A percentile compares a stretch with the other conserved stretches of the same genome.
Evolutionary conservation across 2,113 vertebrate genomes (phyloP).

Genomic region (Melanocharis versteri): DNA sequence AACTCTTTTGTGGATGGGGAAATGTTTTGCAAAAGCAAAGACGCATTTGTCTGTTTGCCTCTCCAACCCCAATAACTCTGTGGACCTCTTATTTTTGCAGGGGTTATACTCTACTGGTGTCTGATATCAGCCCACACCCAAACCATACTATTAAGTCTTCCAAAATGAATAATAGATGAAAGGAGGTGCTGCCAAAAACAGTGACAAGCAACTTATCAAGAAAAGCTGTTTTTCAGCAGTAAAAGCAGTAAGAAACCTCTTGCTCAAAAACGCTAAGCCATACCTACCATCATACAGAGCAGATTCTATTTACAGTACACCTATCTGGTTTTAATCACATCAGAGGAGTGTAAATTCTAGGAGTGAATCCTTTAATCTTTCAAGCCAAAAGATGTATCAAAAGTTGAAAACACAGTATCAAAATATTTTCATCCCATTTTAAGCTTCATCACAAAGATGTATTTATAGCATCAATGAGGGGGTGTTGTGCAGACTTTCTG

Average conservation of each 20-base stretch:
- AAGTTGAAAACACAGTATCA: conserved; percentile 56
- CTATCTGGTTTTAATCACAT: conserved; percentile 65
- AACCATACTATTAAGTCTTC: conserved; percentile 62
- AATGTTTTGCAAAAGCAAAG: background rate
- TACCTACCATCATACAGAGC: conserved; percentile 31
- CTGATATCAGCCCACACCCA: conserved; percentile 57
- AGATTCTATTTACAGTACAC: conserved; percentile 63
- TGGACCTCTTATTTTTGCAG: background rate
- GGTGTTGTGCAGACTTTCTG: background rate
- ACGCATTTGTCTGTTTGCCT: background rate
- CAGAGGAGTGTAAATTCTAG: conserved; percentile 51
- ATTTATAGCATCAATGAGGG: conserved; percentile 35
- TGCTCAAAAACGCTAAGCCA: conserved; percentile 59
- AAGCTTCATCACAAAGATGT: conserved; percentile 38
- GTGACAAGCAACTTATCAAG: conserved; percentile 71
- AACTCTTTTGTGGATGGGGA: background rate
- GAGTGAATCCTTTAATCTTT: conserved; percentile 64
- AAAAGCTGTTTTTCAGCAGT: conserved; percentile 67
- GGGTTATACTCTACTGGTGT: conserved; percentile 39
- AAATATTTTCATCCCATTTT: conserved; percentile 56
- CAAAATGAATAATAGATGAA: conserved; percentile 77
- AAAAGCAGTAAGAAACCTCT: conserved; percentile 63
- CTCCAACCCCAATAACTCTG: background rate
- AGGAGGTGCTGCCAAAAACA: conserved; percentile 67
- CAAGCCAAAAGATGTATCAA: conserved; percentile 64